Conservation (phyloP, 2,113 vertebrate species). For the Scomber japonicus region DNA sequence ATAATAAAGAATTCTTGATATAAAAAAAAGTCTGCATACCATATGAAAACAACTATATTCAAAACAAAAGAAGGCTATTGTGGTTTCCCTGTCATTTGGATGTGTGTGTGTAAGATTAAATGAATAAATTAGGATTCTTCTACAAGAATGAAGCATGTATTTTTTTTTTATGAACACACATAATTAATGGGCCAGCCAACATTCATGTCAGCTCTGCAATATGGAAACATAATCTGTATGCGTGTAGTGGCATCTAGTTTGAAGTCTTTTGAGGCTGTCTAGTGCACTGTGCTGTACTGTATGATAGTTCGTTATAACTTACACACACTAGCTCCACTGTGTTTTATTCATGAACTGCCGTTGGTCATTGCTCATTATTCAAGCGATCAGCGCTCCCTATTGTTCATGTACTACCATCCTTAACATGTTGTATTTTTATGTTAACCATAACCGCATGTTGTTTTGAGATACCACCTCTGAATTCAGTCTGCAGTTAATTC, state of each 20-base stretch:
- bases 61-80: constrained; percentile 24
- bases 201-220: constrained; percentile 50
- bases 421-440: constrained; percentile 41
- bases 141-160: constrained; percentile 1
- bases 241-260: constrained; percentile 4
- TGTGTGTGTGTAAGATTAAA: constrained; percentile 25
- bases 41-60: constrained; percentile 13
- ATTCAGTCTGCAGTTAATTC: not conserved
- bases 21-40: not conserved
- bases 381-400: constrained; percentile 41
- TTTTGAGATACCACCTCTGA: not conserved
- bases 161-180: constrained; percentile 19
- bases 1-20: constrained; percentile 15
- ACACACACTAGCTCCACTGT: constrained; percentile 25
- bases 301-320: constrained; percentile 34
- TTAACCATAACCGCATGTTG: not conserved
- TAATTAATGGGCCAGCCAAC: constrained; percentile 40
- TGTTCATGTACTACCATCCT: constrained; percentile 36
- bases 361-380: constrained; percentile 61
- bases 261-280: constrained; percentile 39
- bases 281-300: constrained; percentile 22
- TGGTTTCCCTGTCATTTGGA: constrained; percentile 23
- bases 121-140: constrained; percentile 47
- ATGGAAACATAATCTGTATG: constrained; percentile 58
- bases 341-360: constrained; percentile 66